Base-by-base conservation (phyloP, 2,113 vertebrate species). In the Cottus gobio region DNA sequence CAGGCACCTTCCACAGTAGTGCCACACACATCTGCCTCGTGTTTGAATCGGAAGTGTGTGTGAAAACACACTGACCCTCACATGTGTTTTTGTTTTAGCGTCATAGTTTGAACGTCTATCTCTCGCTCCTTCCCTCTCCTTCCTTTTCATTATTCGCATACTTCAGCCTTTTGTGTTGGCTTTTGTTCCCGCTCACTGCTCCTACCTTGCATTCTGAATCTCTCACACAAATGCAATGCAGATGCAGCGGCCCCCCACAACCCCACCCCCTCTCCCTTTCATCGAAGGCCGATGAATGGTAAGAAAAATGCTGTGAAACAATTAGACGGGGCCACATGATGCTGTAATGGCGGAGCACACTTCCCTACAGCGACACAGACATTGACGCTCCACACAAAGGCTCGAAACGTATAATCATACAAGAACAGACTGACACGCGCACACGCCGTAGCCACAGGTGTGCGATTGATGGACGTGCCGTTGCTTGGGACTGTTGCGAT, bases 271-370 rank as follows among this genome's bases (percentile, higher is more conserved):
- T 42, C 44, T 62, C 11, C 39, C 46, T 75, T 85, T 82, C 62
- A 70, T 76, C 24, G 22, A 48, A 16, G 16, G 28, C 13, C 9
- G 46, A 75, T 84, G 79, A 85, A 85, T 82, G 62, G 65, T 46
- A 54, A 56, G 57, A 52, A 71, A 46, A 75, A 80, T 78, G 63
- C 71, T 70, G 11, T 26, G 44, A 60, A 76, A 87, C 83, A 90
- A 86, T 92, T 85, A 89, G 70, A 85, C 86, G 83, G 87, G 88
- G 80, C 85, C 81, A 83, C 62, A 69, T 65, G 69, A 67, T 69
- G 48, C 71, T 78, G 58, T 69, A 80, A 87, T 68, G 79, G 46
- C 61, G 54, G 50, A 73, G 48, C 50, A n/a, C 26, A 28, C 64
- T 68, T 66, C 64, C 70, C 60, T 26, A 42, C 50, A 36, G 77